These are phyloP conservation scores for Tachysurus vachellii DNA, from an alignment of 2,113 vertebrate species.

Conservation along the genomic window DNA sequence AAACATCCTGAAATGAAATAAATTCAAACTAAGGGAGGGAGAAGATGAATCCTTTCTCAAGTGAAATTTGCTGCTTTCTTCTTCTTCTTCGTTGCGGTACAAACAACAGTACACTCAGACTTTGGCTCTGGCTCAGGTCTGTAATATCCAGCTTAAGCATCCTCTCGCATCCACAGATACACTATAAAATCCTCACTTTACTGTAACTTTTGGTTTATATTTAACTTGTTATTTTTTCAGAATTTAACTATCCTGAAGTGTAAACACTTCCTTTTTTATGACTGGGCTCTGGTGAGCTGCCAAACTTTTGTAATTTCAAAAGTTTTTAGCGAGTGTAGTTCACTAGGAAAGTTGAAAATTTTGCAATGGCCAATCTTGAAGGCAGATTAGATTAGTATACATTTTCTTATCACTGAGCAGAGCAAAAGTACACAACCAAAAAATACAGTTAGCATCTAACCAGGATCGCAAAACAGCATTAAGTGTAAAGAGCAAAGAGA, in stretches of 20 bases:
- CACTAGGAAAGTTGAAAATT: neutral
- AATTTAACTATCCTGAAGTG: slow-evolving; percentile 24
- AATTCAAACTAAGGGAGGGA: slow-evolving; percentile 42
- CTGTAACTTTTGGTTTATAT: slow-evolving; percentile 38
- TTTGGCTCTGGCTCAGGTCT: slow-evolving; percentile 25
- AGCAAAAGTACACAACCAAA: neutral
- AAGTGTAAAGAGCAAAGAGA: neutral
- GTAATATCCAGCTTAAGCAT: slow-evolving; percentile 40
- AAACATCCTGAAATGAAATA: neutral
- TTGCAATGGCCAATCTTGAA: neutral
- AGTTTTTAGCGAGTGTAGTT: slow-evolving; percentile 1
- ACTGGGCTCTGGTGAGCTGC: slow-evolving; percentile 7
- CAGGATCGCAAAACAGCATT: neutral
- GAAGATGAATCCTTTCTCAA: slow-evolving; percentile 63
- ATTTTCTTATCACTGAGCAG: neutral
- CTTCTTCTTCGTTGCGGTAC: slow-evolving; percentile 31
- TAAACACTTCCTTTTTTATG: slow-evolving; percentile 31
- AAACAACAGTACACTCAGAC: slow-evolving; percentile 36
- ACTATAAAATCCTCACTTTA: slow-evolving; percentile 19
- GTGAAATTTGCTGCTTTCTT: slow-evolving; percentile 54
- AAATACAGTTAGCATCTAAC: neutral
- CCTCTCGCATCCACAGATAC: neutral
- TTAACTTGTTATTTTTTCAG: slow-evolving; percentile 34
- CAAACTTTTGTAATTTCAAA: neutral
- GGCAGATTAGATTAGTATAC: neutral